Conservation (phyloP, 2,888 invertebrate species). For the Amorpha juglandis region DNA sequence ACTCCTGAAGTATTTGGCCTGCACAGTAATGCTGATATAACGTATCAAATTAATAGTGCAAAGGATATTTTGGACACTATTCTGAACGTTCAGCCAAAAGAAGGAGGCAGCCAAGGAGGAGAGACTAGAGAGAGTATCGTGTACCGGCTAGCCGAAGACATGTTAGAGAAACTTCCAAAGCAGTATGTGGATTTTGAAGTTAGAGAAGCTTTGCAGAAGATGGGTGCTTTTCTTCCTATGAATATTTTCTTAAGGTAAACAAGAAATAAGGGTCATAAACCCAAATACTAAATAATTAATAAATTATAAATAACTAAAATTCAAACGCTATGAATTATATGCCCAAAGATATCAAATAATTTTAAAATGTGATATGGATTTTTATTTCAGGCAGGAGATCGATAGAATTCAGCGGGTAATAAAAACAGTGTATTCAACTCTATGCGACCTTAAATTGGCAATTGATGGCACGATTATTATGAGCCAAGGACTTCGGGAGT, state of each 20-base stretch:
- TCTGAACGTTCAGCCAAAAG: constrained; percentile 98
- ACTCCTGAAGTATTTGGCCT: constrained; percentile 98
- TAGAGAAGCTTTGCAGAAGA: constrained; percentile 93
- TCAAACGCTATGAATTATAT: too few species aligned
- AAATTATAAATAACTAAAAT: too few species aligned
- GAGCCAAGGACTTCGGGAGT: constrained; percentile 94
- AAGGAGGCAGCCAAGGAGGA: constrained; percentile 94
- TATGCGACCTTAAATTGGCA: constrained; percentile 95
- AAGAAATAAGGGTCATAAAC: background rate
- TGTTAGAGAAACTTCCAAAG: constrained; percentile 90
- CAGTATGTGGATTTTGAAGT: constrained; percentile 96
- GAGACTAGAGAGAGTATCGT: constrained; percentile 97
- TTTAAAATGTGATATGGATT: background rate
- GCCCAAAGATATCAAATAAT: too few species aligned
- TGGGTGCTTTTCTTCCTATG: constrained; percentile 97
- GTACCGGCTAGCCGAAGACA: constrained; percentile 95
- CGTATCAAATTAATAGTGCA: constrained; percentile 98
- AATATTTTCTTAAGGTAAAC: constrained; percentile 93
- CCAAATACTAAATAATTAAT: background rate
- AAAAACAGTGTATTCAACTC: constrained; percentile 89
- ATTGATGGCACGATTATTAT: constrained; percentile 99
- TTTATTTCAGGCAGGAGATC: constrained; percentile 86
- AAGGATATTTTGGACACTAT: constrained; percentile 97
- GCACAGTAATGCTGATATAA: constrained; percentile 98
- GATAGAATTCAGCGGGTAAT: constrained; percentile 95